These are phyloP conservation scores for Himalopsyche japonica DNA, from an alignment of 2,888 invertebrate genomes.

Conservation along the genomic window DNA sequence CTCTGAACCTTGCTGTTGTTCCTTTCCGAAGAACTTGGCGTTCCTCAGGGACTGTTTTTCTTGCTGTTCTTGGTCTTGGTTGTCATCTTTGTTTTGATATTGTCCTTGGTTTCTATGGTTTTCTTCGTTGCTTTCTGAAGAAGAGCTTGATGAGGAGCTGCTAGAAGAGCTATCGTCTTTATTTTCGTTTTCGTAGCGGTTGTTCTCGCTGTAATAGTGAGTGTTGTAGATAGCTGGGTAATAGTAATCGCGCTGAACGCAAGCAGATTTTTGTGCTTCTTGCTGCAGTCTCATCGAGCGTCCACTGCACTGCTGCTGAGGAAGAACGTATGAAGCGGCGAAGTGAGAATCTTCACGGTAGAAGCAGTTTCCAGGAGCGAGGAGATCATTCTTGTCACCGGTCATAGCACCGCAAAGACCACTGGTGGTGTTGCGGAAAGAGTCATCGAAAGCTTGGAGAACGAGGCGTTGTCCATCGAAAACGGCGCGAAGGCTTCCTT, in stretches of 20 bases:
- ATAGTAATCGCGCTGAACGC: slow-evolving; percentile 38
- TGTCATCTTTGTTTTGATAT: no score
- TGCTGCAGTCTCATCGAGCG: slow-evolving; percentile 44
- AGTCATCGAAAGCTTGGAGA: slow-evolving; percentile 45
- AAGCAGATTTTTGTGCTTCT: slow-evolving; percentile 43
- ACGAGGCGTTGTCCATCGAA: slow-evolving; percentile 64
- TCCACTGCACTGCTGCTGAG: slow-evolving; percentile 46
- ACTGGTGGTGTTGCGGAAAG: slow-evolving; percentile 59
- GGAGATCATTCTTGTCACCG: slow-evolving; percentile 55
- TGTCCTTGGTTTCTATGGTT: no score
- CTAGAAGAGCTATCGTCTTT: slow-evolving; percentile 6
- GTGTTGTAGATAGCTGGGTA: slow-evolving; percentile 1
- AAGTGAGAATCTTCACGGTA: slow-evolving; percentile 51
- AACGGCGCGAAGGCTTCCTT: slow-evolving; percentile 55
- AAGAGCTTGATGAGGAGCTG: slow-evolving; percentile 21
- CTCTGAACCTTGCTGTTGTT: slow-evolving; percentile 17
- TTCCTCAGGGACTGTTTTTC: no score
- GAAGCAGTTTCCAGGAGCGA: slow-evolving; percentile 55
- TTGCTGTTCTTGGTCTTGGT: no score
- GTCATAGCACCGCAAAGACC: slow-evolving; percentile 63
- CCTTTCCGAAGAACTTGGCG: no score
- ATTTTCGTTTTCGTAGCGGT: slow-evolving; percentile 27
- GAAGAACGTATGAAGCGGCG: slow-evolving; percentile 52
- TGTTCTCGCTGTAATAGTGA: slow-evolving; percentile 20
- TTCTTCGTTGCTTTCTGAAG: neutral